phyloP scores from a whole-genome alignment of 1,140 invertebrate species.

The Microvelia longipes region DNA sequence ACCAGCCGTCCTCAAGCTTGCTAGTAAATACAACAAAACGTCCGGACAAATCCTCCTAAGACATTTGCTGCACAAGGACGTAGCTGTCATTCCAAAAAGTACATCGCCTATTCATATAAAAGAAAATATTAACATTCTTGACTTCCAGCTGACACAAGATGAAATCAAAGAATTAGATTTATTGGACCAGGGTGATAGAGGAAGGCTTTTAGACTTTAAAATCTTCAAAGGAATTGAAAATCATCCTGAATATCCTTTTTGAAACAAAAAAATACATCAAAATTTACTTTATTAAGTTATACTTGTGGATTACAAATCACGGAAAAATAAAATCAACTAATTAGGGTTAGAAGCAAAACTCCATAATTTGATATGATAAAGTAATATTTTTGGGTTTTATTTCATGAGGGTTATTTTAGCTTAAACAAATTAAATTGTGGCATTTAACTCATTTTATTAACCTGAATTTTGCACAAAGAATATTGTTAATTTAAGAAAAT shows the following conservation, averaged over 20 bases:
- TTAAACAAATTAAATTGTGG: no score
- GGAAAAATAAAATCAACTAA: no score
- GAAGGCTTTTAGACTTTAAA: constrained; percentile 29
- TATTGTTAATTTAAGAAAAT: no score
- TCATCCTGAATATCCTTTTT: not conserved
- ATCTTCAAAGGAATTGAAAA: constrained; percentile 14
- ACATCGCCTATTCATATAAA: constrained; percentile 35
- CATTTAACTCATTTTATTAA: no score
- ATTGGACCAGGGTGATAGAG: constrained; percentile 35
- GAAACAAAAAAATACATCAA: no score
- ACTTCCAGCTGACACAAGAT: constrained; percentile 36
- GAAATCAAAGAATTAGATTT: constrained; percentile 34
- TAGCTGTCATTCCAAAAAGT: constrained; percentile 69
- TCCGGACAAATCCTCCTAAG: constrained; percentile 62
- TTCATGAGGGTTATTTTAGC: no score
- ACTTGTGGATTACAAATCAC: no score
- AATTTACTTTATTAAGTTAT: no score
- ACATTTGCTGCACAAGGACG: constrained; percentile 51
- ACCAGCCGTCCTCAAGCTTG: constrained; percentile 31
- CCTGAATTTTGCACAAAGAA: no score
- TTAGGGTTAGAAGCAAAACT: no score
- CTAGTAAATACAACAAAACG: constrained; percentile 47
- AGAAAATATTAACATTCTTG: constrained; percentile 37
- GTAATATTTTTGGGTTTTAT: no score
- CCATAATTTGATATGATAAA: no score